Conservation (phyloP, 2,113 vertebrate genomes). For the Psittacus erithacus region DNA sequence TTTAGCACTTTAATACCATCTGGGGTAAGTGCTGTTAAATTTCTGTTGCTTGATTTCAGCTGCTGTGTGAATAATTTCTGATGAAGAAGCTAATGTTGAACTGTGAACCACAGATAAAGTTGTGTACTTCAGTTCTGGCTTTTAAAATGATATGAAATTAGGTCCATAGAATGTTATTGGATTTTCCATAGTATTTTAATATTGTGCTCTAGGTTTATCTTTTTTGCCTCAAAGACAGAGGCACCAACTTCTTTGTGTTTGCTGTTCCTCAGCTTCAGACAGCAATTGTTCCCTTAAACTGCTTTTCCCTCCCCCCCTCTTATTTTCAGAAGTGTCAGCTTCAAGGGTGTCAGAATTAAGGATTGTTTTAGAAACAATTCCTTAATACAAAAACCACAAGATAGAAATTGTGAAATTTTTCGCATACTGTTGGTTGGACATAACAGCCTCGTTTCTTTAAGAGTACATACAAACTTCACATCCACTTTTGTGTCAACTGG, state of each 20-base stretch:
- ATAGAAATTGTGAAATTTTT: neutral
- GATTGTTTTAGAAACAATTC: neutral
- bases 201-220: neutral
- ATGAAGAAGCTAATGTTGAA: neutral
- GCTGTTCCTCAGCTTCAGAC: neutral
- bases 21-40: neutral
- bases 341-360: neutral
- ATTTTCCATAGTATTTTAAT: neutral
- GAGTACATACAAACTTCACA: neutral
- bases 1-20: neutral
- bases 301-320: fast-evolving
- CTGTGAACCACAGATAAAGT: neutral
- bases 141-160: neutral
- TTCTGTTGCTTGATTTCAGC: neutral
- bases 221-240: neutral
- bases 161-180: neutral
- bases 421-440: neutral
- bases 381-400: neutral
- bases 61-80: neutral
- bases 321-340: neutral
- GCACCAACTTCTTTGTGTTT: neutral
- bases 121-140: neutral
- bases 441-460: neutral
- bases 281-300: neutral
- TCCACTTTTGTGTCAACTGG: neutral